Base-by-base conservation (phyloP, 2,113 vertebrate species). In the Xyrauchen texanus region DNA sequence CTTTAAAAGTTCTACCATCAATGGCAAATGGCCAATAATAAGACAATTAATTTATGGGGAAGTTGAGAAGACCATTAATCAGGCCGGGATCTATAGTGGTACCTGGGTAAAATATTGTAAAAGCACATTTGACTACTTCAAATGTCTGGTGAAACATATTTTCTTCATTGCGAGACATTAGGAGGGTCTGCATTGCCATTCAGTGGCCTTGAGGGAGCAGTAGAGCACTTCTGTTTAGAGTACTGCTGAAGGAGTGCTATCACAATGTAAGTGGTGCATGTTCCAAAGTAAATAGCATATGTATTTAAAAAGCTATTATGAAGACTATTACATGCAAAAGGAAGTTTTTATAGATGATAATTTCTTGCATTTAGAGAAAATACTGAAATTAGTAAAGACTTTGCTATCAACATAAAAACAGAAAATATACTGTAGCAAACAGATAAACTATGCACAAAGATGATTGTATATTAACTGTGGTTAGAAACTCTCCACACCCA, bases 151-250 rank as follows among this genome's bases (percentile, higher is more conserved):
- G 9, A 53, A 53, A 53, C 51, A 53, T 34, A 34, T 11, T 57
- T 57, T 13, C 6, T 8, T 49, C 6, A 49, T 49, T 45, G 9
- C 9, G 6, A 63, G 64, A 60, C 49, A 16, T 42, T 15, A 45
- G 12, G 13, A 46, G 46, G 9, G 13, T 10, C 4, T 86, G 86
- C 82, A 87, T 51, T 87, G 63, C 58, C 71, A 34, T 6, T 13
- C n/a, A 73, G 0, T 4, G 0, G 67, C 89, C 90, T 81, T 68
- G 64, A 91, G 92, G 86, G 91, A 58, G 90, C 89, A 93, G 90
- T 87, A 88, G 79, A 88, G 87, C 9, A 4, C 89, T 58, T 34
- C 13, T 64, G n/a, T 13, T 64, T 58, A 44, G n/a, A 45, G 62
- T 34, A 34, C 21, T 34, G 21, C 21, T 34, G 21, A 34, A 34